Percentiles rank a stretch among this genome's conserved stretches.
Conservation (phyloP, 1,140 invertebrate species). For the Cotesia chilonis region DNA sequence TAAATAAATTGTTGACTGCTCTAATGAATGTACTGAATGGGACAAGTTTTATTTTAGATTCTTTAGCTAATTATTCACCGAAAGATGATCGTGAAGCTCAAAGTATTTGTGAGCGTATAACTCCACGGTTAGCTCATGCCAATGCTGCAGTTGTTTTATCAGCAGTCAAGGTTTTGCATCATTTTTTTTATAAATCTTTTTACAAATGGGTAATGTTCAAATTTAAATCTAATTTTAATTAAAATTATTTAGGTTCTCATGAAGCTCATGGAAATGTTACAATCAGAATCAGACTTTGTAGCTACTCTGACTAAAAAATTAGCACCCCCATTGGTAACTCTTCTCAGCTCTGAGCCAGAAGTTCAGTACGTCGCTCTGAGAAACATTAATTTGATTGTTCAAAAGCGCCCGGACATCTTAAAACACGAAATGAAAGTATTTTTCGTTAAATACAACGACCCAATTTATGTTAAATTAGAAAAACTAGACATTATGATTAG, state of each 20-base stretch:
- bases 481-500: constrained; percentile 99
- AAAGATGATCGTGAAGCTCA: constrained; percentile 99
- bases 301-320: constrained; percentile 94
- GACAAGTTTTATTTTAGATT: constrained; percentile 98
- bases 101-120: constrained; percentile 98
- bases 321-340: constrained; percentile 97
- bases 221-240: constrained; percentile 23
- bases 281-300: constrained; percentile 93
- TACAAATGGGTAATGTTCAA: not conserved
- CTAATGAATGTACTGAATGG: constrained; percentile 99
- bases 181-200: too few relatives aligned
- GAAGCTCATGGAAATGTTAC: constrained; percentile 98
- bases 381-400: constrained; percentile 99
- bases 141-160: constrained; percentile 99
- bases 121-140: constrained; percentile 96
- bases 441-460: constrained; percentile 99
- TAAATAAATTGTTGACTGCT: constrained; percentile 98
- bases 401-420: constrained; percentile 98
- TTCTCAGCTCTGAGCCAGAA: constrained; percentile 97
- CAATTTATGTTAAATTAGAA: constrained; percentile 99
- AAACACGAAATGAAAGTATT: constrained; percentile 99
- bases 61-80: constrained; percentile 95
- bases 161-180: constrained; percentile 85
- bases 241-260: constrained; percentile 74
- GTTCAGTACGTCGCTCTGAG: constrained; percentile 98